These are phyloP conservation scores for Zaprionus gabonicus DNA, from an alignment of 1,140 invertebrate species.

Conservation along the genomic window DNA sequence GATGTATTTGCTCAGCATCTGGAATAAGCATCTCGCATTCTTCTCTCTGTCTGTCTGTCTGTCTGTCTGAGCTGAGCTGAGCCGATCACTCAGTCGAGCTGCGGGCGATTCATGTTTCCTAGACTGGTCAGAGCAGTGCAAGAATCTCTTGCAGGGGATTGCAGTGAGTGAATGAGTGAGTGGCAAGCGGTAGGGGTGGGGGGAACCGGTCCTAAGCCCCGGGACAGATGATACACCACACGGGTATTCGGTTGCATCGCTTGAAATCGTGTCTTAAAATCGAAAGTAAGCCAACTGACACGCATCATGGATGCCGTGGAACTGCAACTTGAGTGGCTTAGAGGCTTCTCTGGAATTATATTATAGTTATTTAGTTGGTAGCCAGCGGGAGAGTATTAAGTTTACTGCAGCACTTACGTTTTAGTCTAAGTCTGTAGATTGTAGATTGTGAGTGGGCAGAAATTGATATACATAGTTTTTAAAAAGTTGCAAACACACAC, in stretches of 20 bases:
- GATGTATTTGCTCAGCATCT: constrained; percentile 30
- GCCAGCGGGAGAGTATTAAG: constrained; percentile 2
- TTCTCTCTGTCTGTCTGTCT: not conserved
- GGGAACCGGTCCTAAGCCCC: constrained; percentile 40
- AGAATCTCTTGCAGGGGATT: constrained; percentile 13
- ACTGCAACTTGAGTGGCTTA: constrained; percentile 8
- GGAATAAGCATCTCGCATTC: constrained; percentile 9
- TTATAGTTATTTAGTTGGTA: constrained; percentile 2
- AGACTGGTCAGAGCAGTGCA: constrained; percentile 32
- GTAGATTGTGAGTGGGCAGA: not conserved
- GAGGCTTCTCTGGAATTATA: constrained; percentile 7
- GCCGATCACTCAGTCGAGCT: not conserved
- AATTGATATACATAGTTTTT: not conserved
- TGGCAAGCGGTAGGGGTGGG: constrained; percentile 1
- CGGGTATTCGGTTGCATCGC: constrained; percentile 56
- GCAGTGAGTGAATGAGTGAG: constrained; percentile 1
- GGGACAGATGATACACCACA: constrained; percentile 51
- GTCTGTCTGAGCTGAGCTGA: not conserved
- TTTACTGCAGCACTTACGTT: constrained; percentile 7
- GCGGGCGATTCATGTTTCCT: constrained; percentile 45
- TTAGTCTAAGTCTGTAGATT: not conserved
- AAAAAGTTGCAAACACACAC: not conserved
- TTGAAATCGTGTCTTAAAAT: constrained; percentile 36
- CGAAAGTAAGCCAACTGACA: constrained; percentile 45
- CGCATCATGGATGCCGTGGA: constrained; percentile 22